Base-by-base conservation (phyloP, 2,888 invertebrate species). In the Caenorhabditis japonica region DNA sequence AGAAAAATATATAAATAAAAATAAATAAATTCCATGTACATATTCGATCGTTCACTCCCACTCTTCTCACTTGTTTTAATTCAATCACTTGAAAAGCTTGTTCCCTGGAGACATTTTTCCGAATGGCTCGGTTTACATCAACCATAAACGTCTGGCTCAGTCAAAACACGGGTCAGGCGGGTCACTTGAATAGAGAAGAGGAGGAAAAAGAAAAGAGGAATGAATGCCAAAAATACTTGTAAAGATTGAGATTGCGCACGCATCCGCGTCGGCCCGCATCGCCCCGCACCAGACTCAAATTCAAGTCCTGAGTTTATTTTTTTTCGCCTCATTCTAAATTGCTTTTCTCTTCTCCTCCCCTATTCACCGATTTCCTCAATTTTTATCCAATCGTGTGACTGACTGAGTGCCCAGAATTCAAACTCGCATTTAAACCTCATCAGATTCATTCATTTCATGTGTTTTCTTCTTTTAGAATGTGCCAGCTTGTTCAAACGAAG, bases 401-500 rank as follows among this genome's bases (percentile, higher is more conserved):
- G 41, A 51, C 41, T 44, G 19, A 33, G 56, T n/a, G n/a, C 47
- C 43, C 56, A 44, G 43, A 59, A 59, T 53, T 59, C 59, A 43
- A n/a, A 39, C 13, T 39, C 13, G 17, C 4, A 39, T 39, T n/a
- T 39, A 8, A 39, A 8, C 13, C 17, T 39, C 19, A 19, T 49
- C 15, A 49, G 15, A 12, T 49, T 49, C 3, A 15, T 60, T 47
- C 64, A n/a, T n/a, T n/a, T n/a, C n/a, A n/a, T n/a, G n/a, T n/a
- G n/a, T n/a, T n/a, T n/a, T n/a, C n/a, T n/a, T n/a, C n/a, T n/a
- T n/a, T n/a, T n/a, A 75, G 75, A 75, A 75, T 75, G 75, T 51
- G 27, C 75, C 75, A 66, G 60, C 60, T 10, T 62, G 75, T 61
- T 75, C 75, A 30, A 70, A 46, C 36, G 69, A 64, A 41, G 69